phyloP scores from a whole-genome alignment of 2,113 vertebrate genomes.

The Tragelaphus buxtoni region DNA sequence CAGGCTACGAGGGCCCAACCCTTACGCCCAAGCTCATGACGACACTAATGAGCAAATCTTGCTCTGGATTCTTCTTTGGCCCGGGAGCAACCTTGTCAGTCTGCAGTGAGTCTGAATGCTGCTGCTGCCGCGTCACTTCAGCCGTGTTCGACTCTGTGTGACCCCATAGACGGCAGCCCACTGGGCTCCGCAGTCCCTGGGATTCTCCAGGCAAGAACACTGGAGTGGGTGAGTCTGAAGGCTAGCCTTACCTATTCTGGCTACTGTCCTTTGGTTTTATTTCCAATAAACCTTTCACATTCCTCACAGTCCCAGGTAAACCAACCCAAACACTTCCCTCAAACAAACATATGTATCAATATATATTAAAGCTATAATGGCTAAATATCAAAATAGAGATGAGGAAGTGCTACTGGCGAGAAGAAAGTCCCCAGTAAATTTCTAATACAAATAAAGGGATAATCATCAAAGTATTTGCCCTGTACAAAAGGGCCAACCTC shows the following conservation, averaged over 20 bases:
- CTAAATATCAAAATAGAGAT: background rate
- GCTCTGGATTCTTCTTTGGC: background rate
- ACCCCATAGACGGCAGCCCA: no score
- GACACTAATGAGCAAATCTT: background rate
- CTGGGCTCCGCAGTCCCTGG: no score
- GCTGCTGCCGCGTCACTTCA: no score
- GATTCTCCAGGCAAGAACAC: no score
- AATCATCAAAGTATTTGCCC: background rate
- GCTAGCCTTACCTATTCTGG: background rate
- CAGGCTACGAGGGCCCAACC: background rate
- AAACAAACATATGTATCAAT: background rate
- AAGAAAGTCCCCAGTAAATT: background rate
- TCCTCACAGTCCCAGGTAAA: background rate
- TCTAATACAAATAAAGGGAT: background rate
- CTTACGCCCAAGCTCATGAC: background rate
- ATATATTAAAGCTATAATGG: background rate
- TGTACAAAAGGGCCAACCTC: background rate
- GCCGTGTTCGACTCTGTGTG: no score
- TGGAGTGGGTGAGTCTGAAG: background rate
- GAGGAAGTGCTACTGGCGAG: background rate
- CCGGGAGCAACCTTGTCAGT: background rate
- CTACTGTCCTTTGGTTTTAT: background rate
- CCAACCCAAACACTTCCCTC: background rate
- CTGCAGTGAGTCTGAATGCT: background rate
- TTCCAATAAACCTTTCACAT: background rate